A percentile compares a stretch with the other conserved stretches of the same genome.
Conservation (phyloP, 2,113 vertebrate species). For the Oreochromis spilurus region DNA sequence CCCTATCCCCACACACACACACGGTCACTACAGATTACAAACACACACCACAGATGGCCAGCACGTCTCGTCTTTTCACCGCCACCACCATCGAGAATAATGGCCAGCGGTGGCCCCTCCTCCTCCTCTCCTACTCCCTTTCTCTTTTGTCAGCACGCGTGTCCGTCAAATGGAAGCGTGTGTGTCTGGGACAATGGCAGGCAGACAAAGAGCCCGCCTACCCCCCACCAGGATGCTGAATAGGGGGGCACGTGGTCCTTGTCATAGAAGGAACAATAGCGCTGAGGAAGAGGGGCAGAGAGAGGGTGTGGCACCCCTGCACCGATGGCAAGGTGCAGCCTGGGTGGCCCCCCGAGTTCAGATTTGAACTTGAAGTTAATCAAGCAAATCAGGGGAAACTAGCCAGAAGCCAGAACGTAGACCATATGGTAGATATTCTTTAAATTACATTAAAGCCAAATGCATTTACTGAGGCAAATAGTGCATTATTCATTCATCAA, state of each 20-base stretch:
- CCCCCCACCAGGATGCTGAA: slow-evolving; percentile 63
- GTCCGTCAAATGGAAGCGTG: slow-evolving; percentile 75
- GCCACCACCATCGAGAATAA: slow-evolving; percentile 53
- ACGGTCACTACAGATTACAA: slow-evolving; percentile 58
- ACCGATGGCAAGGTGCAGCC: not conserved
- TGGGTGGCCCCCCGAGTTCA: slow-evolving; percentile 36
- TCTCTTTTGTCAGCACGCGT: slow-evolving; percentile 73
- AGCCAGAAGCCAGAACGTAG: not conserved
- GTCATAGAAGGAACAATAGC: slow-evolving; percentile 68
- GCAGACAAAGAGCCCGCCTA: slow-evolving; percentile 67
- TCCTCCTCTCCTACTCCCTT: slow-evolving; percentile 32
- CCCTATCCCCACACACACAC: slow-evolving; percentile 27
- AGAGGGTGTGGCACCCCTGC: slow-evolving; percentile 43
- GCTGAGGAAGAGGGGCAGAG: not conserved
- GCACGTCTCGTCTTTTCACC: slow-evolving; percentile 70
- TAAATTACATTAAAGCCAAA: not conserved
- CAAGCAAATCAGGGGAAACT: not conserved
- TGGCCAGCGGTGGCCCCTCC: slow-evolving; percentile 62
- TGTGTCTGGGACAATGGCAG: slow-evolving; percentile 74
- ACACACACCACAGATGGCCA: slow-evolving; percentile 77
- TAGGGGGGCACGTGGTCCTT: slow-evolving; percentile 71
- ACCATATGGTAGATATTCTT: not conserved
- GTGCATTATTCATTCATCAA: not conserved
- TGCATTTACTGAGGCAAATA: not conserved
- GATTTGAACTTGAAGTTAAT: not conserved